phyloP scores from a whole-genome alignment of 2,113 vertebrate genomes.

The Formicarius rufipectus region DNA sequence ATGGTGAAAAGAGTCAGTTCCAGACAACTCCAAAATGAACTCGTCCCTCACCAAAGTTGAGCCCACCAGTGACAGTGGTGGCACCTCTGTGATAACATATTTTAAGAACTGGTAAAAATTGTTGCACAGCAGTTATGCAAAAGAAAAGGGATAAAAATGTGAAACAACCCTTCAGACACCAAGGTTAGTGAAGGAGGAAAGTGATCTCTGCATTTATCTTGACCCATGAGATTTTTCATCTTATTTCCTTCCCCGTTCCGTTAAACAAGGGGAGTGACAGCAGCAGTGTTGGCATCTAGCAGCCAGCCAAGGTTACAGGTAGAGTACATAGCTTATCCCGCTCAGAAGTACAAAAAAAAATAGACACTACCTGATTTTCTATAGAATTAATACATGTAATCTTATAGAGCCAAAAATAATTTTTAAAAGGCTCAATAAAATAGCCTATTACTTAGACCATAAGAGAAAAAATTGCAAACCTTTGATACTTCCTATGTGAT shows the following conservation, averaged over 20 bases:
- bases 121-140: background rate
- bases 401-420: background rate
- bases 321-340: background rate
- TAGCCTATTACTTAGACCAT: background rate
- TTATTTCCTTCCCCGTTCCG: background rate
- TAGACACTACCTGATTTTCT: background rate
- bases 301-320: background rate
- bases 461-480: background rate
- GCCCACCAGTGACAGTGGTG: background rate
- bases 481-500: background rate
- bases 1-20: background rate
- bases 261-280: background rate
- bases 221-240: background rate
- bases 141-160: background rate
- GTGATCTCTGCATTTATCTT: background rate
- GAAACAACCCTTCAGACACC: background rate
- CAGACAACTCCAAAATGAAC: background rate
- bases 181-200: background rate
- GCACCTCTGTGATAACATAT: rapidly evolving
- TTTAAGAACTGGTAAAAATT: background rate
- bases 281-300: background rate
- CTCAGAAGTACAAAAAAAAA: background rate
- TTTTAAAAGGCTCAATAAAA: background rate
- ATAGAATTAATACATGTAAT: background rate
- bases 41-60: background rate